These are phyloP conservation scores for Gymnarchus niloticus DNA, from an alignment of 2,113 vertebrate genomes.

Conservation along the genomic window DNA sequence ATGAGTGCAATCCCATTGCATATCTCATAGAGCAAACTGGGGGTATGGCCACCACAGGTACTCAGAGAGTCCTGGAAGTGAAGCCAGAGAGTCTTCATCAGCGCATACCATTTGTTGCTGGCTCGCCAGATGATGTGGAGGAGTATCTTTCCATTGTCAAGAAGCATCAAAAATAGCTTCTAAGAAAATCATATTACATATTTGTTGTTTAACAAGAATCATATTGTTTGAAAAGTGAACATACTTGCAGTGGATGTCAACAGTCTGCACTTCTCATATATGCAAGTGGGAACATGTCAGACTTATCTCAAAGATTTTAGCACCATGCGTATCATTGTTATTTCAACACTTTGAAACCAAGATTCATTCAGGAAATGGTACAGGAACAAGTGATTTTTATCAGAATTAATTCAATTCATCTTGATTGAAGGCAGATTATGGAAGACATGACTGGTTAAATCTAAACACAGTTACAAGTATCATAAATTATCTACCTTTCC, in stretches of 20 bases:
- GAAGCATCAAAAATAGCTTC: conserved; percentile 63
- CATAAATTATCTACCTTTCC: no score
- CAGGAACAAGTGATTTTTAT: no score
- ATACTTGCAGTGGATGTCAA: neutral
- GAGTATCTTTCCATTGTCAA: conserved; percentile 84
- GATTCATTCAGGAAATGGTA: no score
- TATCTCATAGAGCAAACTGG: conserved; percentile 94
- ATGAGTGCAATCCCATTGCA: conserved; percentile 96
- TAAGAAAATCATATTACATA: neutral
- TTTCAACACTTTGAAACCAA: no score
- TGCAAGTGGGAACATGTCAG: no score
- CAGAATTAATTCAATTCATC: no score
- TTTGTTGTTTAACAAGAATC: no score
- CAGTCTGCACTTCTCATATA: no score
- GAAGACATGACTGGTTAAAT: no score
- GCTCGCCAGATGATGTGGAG: conserved; percentile 83
- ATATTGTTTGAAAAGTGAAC: neutral
- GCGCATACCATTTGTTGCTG: conserved; percentile 80
- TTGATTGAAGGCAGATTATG: no score
- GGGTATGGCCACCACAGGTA: conserved; percentile 83
- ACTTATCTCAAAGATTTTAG: neutral
- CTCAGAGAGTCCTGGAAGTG: conserved; percentile 76
- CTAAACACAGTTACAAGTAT: no score
- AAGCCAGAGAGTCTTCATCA: conserved; percentile 84
- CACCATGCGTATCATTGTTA: no score